Evolutionary conservation across 2,888 invertebrate genomes (phyloP).

Genomic region (Piscicola geometra): DNA sequence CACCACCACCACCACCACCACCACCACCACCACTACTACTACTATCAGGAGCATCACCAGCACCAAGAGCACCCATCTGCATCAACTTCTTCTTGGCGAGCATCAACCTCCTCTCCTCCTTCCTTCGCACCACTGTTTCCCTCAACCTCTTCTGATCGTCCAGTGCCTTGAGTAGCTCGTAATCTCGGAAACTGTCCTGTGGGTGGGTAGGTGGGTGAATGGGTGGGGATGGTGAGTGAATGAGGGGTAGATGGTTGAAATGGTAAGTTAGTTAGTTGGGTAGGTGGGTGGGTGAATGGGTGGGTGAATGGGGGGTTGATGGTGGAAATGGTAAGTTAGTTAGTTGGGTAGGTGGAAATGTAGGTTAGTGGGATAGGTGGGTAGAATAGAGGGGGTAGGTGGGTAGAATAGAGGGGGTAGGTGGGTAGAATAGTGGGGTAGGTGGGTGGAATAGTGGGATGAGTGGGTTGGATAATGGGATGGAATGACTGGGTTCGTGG

Average conservation of each 20-base stretch:
- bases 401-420: no score
- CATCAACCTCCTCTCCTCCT: constrained; percentile 2
- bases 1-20: background rate
- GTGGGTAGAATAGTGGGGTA: no score
- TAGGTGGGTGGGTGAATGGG: background rate
- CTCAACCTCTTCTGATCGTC: constrained; percentile 11
- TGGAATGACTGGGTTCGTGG: no score
- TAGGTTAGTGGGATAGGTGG: no score
- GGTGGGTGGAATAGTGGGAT: no score
- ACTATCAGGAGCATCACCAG: no score
- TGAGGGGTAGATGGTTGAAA: background rate
- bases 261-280: background rate
- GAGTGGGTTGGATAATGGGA: no score
- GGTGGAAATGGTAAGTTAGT: no score
- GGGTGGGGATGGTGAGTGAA: background rate
- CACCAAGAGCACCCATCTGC: background rate
- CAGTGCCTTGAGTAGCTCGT: constrained; percentile 62
- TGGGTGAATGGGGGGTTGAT: constrained; percentile 3
- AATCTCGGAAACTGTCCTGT: constrained; percentile 66
- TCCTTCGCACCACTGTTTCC: background rate
- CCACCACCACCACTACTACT: no score
- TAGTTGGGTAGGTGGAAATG: no score
- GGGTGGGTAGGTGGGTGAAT: constrained; percentile 58
- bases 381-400: no score
- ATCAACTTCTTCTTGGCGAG: background rate